Evolutionary conservation across 2,113 vertebrate genomes (phyloP), one percentile per base, ranked within the genome.

Genomic region (Cyprinodon brontotheroides): DNA sequence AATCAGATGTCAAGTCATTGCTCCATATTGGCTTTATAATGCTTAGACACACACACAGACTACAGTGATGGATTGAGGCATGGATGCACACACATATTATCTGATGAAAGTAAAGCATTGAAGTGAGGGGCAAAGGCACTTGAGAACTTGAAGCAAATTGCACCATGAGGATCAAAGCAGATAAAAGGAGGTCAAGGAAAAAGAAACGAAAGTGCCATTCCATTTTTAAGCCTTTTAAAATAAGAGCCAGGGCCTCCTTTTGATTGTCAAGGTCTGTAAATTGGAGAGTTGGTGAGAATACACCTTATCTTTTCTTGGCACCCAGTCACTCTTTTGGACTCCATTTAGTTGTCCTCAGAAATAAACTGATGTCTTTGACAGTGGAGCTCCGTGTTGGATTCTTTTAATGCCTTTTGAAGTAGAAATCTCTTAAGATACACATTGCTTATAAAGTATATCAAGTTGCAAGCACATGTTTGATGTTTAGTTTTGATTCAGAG

Each of bases 221-320:
- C 74, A 80, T 85, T 90, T 83, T 86, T 79, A 89, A 89, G 84
- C 85, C 64, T 82, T 85, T 86, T 74, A 87, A 86, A 76, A 85
- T 71, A 83, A 86, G 68, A 87, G 63, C 70, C 47, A 0, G 37
- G 50, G 75, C 68, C 53, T 72, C 11, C 71, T 68, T 88, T 83
- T 90, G 79, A 84, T 78, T 88, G 77, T 78, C 68, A 69, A 72
- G 81, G 80, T 57, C 85, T 82, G 65, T 78, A 89, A 87, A 87
- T 89, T 89, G 88, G 71, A 86, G 71, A 75, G 78, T 87, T 87
- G 80, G 75, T 45, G 74, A 89, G 82, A 91, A 87, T 81, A 74
- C 57, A 68, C 78, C 92, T 88, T 90, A 91, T 92, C 91, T 86
- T 82, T 74, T 64, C 67, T 67, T 70, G 63, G 80, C 83, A 74